Percentiles rank a stretch among this genome's conserved stretches.
These are phyloP conservation scores for Loris lydekkerianus DNA, from an alignment of 2,797 vertebrate genomes.

Conservation along the genomic window DNA sequence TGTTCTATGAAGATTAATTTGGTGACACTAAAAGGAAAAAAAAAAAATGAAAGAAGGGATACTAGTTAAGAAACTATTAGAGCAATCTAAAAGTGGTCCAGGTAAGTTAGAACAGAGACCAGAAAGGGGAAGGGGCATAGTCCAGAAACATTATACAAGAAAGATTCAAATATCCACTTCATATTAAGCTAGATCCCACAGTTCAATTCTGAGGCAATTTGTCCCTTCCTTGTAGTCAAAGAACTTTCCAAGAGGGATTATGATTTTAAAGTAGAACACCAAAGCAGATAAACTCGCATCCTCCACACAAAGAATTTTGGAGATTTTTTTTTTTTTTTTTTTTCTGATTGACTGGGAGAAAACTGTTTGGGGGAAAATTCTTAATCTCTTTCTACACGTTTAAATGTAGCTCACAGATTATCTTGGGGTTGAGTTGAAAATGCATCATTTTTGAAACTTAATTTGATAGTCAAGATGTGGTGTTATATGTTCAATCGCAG, in stretches of 20 bases:
- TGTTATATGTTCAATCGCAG: constrained; percentile 14
- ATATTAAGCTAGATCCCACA: not conserved
- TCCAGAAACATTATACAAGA: not conserved
- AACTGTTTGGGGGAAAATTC: not conserved
- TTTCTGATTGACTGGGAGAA: not conserved
- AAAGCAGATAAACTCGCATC: constrained; percentile 32
- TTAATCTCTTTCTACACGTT: not conserved
- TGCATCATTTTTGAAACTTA: constrained; percentile 11
- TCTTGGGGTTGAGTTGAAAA: not conserved
- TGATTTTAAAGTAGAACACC: not conserved
- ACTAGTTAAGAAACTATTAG: not conserved
- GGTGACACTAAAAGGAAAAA: constrained; percentile 33
- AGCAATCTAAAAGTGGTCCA: not conserved
- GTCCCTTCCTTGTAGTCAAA: not conserved
- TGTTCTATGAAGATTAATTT: constrained; percentile 35
- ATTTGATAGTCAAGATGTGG: not conserved
- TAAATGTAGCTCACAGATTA: constrained; percentile 50
- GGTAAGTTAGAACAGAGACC: not conserved
- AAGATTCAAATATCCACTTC: not conserved
- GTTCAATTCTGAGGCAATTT: not conserved
- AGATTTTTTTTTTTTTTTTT: not conserved
- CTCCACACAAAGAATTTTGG: constrained; percentile 5
- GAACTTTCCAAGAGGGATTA: not conserved
- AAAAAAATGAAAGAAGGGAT: constrained; percentile 24
- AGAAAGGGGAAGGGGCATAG: constrained; percentile 1